Base-by-base conservation (phyloP, 2,888 invertebrate genomes). In the Abscondita cerata region DNA sequence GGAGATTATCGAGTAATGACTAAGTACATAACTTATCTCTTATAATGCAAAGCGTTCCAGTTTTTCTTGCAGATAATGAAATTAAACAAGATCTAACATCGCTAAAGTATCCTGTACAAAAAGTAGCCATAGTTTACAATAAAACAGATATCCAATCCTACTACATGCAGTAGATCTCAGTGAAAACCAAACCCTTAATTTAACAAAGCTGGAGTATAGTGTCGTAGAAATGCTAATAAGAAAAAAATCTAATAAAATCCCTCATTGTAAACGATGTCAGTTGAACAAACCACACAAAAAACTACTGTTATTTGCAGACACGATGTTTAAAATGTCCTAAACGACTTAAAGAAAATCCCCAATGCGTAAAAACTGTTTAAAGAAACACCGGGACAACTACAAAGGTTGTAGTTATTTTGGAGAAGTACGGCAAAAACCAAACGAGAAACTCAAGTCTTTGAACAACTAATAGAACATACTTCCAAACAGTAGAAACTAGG, bases 21-120 rank as follows among this genome's bases (percentile, higher is more conserved):
- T 40, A 41, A 13, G 18, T 15, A 12, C 6, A 15, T 13, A 41
- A 41, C 13, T 15, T 41, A 41, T 41, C 41, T 41, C 15, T 41
- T 2, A 53, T 53, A 44, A 20, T 53, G 16, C 16, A 9, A 20
- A 53, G 41, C 36, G 13, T 53, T 15, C 52, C 40, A 3, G 12
- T 38, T 8, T 38, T 18, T n/a, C 19, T 52, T 8, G 36, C 38
- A 11, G 16, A 34, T 16, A 16, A 51, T 11, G 18, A 34, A 51
- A 51, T 51, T 51, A 51, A 34, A 34, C 31, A 51, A n/a, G 51
- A 51, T 34, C 18, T 51, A 51, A 51, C 18, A 51, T 15, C 34
- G 33, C 18, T 51, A 51, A 51, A 34, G n/a, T 41, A 41, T 13
- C 52, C 19, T 5, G 19, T 52, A 36, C 20, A 46, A 46, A 16